Conservation (phyloP, 2,888 invertebrate genomes). For the Argyresthia albistria region DNA sequence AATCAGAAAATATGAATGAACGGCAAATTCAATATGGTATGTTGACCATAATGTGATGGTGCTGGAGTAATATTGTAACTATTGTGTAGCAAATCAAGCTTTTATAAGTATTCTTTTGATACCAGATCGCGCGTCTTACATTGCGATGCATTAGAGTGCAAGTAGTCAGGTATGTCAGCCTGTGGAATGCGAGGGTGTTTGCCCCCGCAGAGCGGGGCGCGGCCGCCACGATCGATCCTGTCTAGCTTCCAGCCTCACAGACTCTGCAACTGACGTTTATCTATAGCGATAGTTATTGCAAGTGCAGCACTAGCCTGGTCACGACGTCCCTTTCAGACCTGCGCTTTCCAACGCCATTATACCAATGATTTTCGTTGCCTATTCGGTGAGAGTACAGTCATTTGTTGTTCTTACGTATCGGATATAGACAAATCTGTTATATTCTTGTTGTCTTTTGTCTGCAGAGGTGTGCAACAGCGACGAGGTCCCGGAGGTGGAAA, state of each 20-base stretch:
- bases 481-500: constrained; percentile 95
- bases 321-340: constrained; percentile 36
- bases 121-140: not conserved
- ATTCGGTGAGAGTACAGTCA: constrained; percentile 17
- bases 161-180: not conserved
- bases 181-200: constrained; percentile 29
- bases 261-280: too few species aligned
- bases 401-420: not conserved
- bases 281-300: constrained; percentile 1
- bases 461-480: constrained; percentile 94
- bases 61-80: not conserved
- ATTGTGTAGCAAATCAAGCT: not conserved
- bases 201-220: constrained; percentile 27
- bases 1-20: too few species aligned
- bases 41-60: too few species aligned
- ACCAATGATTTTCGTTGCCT: constrained; percentile 22
- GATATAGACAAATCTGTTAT: too few species aligned
- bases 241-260: constrained; percentile 33
- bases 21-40: too few species aligned
- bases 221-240: constrained; percentile 50
- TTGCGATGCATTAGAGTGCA: not conserved
- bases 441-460: constrained; percentile 23
- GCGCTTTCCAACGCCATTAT: constrained; percentile 37
- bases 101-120: not conserved
- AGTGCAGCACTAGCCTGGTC: constrained; percentile 31